phyloP scores from a whole-genome alignment of 2,797 vertebrate species.

The Scolopax rusticola region DNA sequence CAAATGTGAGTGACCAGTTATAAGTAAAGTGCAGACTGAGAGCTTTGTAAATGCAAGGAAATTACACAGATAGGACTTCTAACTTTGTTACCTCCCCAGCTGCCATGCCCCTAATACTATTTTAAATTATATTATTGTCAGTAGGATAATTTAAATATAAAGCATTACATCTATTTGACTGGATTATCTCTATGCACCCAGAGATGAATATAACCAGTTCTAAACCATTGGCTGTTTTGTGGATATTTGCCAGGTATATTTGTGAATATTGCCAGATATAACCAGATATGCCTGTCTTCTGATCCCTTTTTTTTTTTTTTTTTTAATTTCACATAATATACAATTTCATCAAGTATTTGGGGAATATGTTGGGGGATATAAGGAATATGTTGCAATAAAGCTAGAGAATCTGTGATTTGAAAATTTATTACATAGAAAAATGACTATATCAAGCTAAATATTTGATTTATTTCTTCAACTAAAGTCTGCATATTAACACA shows the following conservation, averaged over 20 bases:
- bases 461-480: neutral
- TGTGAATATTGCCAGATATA: neutral
- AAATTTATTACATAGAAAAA: neutral
- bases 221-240: neutral
- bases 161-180: neutral
- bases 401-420: neutral
- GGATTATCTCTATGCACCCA: neutral
- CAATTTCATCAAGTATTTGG: neutral
- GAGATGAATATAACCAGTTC: neutral
- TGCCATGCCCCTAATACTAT: neutral
- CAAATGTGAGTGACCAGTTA: conserved; percentile 44
- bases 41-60: conserved; percentile 33
- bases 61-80: conserved; percentile 23
- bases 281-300: neutral
- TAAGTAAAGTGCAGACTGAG: conserved; percentile 29
- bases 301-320: neutral
- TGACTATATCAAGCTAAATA: neutral
- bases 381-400: neutral
- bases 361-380: neutral
- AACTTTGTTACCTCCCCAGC: conserved; percentile 15
- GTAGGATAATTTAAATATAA: neutral
- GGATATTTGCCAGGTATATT: neutral
- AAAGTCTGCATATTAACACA: neutral
- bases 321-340: neutral
- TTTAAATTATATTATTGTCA: conserved; percentile 21